Base-by-base conservation (phyloP, 2,888 invertebrate species). In the Synergus itoensis region DNA sequence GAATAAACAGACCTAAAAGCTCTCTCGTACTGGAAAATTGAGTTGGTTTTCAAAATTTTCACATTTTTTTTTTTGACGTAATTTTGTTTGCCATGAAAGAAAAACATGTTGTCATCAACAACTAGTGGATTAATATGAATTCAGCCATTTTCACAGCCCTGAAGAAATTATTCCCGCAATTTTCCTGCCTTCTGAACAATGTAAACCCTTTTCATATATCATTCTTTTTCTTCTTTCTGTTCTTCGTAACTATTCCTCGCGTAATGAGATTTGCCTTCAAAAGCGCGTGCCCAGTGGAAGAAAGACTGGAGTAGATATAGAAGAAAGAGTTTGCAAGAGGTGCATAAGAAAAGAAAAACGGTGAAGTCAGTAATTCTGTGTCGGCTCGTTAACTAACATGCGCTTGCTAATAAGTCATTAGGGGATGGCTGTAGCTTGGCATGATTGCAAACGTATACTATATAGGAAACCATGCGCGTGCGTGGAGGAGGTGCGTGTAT, bases 371-470 rank as follows among this genome's bases (percentile, higher is more conserved):
- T 64, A 63, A 63, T 77, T 36, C 18, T 48, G 48, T 77, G 45
- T 48, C 43, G 62, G 63, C 87, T 89, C 88, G 89, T 91, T 90
- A 89, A 89, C 87, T 86, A 88, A 88, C 88, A 86, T 86, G 87
- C 85, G 86, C 82, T 86, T 87, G 88, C 89, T 90, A 90, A 91
- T 91, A 91, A 91, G 91, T 92, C 90, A 92, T 92, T 91, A 92
- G 87, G 89, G 88, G 87, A 85, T 87, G 89, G 84, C 85, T 86
- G 87, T 84, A 87, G 85, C 84, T 84, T 79, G 83, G 85, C 82
- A 83, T 82, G 82, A 86, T 87, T 86, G 80, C 84, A 84, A 84
- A 85, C 83, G 86, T 86, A 87, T 75, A 83, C 36, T 80, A 80
- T 80, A 76, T 80, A 84, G 82, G 80, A 79, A 84, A 48, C 28